Evolutionary conservation across 2,797 vertebrate species (phyloP).

Genomic region (Lagodon rhomboides): DNA sequence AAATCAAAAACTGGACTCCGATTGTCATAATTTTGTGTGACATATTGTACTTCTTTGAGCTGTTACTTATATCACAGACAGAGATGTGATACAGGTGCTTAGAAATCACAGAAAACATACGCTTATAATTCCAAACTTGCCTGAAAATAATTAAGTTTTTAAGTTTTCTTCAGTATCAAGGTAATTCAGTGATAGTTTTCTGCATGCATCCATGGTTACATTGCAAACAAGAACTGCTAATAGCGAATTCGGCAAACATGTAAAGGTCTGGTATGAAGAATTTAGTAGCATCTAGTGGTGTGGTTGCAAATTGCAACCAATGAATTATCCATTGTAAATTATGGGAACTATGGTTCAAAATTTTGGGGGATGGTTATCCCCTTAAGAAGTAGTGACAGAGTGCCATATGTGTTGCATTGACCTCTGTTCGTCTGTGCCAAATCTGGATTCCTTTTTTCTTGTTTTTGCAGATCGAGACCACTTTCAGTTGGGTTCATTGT

Average conservation of each 20-base stretch:
- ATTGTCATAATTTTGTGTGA: too few species aligned
- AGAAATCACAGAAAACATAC: background rate
- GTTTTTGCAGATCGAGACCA: conserved; percentile 94
- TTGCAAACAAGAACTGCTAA: background rate
- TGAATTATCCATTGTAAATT: too few species aligned
- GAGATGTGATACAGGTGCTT: background rate
- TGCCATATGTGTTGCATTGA: background rate
- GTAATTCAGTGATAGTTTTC: background rate
- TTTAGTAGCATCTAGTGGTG: too few species aligned
- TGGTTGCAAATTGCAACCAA: too few species aligned
- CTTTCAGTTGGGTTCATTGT: conserved; percentile 97
- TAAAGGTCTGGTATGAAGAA: too few species aligned
- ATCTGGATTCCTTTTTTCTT: background rate
- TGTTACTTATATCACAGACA: background rate
- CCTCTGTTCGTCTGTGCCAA: background rate
- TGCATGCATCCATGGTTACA: background rate
- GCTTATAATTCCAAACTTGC: too few species aligned
- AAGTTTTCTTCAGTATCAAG: background rate
- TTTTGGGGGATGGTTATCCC: background rate
- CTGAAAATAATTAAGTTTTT: background rate
- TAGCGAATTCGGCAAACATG: background rate
- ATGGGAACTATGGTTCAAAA: background rate
- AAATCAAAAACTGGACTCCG: too few species aligned
- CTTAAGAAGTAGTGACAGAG: too few species aligned
- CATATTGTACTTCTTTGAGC: too few species aligned